phyloP scores from a whole-genome alignment of 2,797 vertebrate species.

The Okamejei kenojei region DNA sequence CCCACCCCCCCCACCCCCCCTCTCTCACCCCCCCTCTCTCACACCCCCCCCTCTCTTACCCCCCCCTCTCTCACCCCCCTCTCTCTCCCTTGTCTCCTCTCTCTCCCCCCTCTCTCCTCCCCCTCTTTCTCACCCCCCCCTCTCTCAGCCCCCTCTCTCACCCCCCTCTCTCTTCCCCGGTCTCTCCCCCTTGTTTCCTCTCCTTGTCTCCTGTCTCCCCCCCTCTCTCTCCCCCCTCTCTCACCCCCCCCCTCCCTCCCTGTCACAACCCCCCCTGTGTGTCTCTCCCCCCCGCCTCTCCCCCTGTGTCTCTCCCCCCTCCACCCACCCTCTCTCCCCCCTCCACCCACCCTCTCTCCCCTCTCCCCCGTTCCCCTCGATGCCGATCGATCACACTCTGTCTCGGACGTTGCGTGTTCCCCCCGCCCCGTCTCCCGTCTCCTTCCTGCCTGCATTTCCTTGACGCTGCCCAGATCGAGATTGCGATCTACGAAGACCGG shows the following conservation, averaged over 20 bases:
- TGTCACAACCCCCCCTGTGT: too few species aligned
- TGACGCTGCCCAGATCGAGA: too few species aligned
- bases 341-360: neutral
- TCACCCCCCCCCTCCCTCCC: too few species aligned
- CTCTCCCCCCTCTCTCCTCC: neutral
- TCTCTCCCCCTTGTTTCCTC: too few species aligned
- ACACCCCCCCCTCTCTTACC: neutral
- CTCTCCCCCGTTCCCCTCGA: too few species aligned
- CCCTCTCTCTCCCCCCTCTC: too few species aligned
- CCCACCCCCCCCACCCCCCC: neutral
- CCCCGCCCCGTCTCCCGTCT: neutral
- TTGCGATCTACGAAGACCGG: too few species aligned
- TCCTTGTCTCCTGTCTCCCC: too few species aligned
- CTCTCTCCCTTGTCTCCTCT: too few species aligned
- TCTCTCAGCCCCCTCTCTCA: neutral
- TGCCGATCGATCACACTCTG: too few species aligned
- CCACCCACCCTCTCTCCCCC: neutral
- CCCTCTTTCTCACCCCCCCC: too few species aligned
- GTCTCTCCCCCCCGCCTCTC: neutral
- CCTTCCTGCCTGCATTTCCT: neutral
- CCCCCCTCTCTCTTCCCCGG: too few species aligned
- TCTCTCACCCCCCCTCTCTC: neutral
- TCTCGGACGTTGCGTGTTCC: neutral
- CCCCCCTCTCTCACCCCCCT: neutral
- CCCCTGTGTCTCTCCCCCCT: neutral